Base-by-base conservation (phyloP, 2,888 invertebrate genomes). In the Drosophila ezoana region DNA sequence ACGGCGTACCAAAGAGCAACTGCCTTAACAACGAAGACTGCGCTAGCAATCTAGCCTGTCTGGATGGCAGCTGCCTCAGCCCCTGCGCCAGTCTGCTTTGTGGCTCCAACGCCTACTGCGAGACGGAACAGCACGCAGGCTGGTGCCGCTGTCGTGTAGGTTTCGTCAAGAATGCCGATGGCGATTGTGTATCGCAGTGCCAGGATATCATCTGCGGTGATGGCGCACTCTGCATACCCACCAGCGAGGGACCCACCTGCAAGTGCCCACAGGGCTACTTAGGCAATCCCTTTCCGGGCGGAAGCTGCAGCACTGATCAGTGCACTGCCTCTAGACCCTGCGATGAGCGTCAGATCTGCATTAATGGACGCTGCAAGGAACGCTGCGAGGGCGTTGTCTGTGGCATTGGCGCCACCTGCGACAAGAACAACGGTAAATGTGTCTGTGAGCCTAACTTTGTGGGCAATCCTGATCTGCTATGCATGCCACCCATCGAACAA, bases 231-330 rank as follows among this genome's bases (percentile, higher is more conserved):
- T 98, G 97, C 89, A 96, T 98, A 77, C 96, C 96, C 68, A 96
- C 97, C 35, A 95, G 95, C 76, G 94, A 94, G 18, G 98, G 97
- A 13, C 97, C 97, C 14, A 97, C 97, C 5, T 98, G 98, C 90
- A 96, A 96, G 90, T 98, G 98, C 89, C 94, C 95, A 2, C 96
- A 97, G 90, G 97, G 97, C 48, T 96, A 95, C 91, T 94, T 95
- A 61, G 98, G 98, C 18, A 98, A 98, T 93, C 97, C 98, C 8
- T 98, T 98, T 93, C 96, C 97, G 1, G 98, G 98, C 28, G 98
- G 98, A 40, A 94, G 94, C 58, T 98, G 98, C 89, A 93, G 94
- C 58, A 95, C 96, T 54, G 97, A 97, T 91, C 93, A 96, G 56
- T 98, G 98, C 91, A 96, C 96, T 0, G 93, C 95, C 3, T 94